Conservation (phyloP, 2,888 invertebrate species). For the Phymatocera aterrima region DNA sequence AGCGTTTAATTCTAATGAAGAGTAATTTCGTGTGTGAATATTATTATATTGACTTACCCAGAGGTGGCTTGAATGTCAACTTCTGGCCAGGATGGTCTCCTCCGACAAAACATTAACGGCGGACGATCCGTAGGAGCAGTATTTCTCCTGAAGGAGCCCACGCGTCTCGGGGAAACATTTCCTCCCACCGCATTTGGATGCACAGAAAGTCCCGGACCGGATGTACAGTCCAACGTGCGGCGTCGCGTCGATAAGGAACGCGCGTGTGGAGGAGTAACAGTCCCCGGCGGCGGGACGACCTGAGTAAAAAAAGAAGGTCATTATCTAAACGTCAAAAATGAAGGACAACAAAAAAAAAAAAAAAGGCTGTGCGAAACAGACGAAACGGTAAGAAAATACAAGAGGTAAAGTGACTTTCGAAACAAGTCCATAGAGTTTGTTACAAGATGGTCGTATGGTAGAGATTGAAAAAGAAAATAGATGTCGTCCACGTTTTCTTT, state of each 20-base stretch:
- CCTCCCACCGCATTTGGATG: conserved; percentile 62
- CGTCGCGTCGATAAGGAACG: conserved; percentile 66
- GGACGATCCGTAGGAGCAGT: conserved; percentile 80
- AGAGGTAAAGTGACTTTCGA: neutral
- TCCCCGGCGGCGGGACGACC: conserved; percentile 73
- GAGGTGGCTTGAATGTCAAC: conserved; percentile 89
- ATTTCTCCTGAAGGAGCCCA: conserved; percentile 76
- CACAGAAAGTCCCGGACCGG: conserved; percentile 63
- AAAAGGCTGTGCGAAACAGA: neutral
- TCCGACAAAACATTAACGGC: conserved; percentile 85
- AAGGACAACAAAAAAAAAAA: neutral
- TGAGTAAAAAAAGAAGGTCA: conserved; percentile 51
- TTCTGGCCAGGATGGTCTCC: conserved; percentile 90
- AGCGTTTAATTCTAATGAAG: neutral
- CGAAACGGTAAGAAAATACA: too few relatives aligned
- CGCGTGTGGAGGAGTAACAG: conserved; percentile 69
- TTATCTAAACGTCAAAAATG: neutral
- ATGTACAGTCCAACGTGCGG: conserved; percentile 65
- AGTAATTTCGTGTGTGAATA: neutral
- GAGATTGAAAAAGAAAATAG: neutral
- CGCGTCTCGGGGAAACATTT: conserved; percentile 67
- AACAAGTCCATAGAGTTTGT: too few relatives aligned
- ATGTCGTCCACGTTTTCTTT: neutral
- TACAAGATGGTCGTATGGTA: neutral
- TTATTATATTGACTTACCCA: conserved; percentile 79